Conservation (phyloP, 2,888 invertebrate species). For the Allygus modestus region DNA sequence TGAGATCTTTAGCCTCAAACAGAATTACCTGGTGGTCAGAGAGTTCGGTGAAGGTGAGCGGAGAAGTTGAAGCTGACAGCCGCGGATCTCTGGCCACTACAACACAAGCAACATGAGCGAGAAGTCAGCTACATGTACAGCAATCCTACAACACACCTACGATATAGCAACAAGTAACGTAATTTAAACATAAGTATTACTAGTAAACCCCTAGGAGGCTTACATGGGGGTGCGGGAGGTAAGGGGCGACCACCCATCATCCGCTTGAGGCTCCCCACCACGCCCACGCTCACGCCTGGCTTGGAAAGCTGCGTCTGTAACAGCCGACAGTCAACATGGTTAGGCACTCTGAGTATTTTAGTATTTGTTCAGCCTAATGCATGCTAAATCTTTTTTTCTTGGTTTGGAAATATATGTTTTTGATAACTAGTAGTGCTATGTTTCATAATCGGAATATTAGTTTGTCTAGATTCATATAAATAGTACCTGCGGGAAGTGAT, state of each 20-base stretch:
- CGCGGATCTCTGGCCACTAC: conserved; percentile 50
- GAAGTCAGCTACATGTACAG: conserved; percentile 20
- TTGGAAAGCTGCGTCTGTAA: conserved; percentile 50
- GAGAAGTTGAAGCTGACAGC: conserved; percentile 20
- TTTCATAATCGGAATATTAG: too few relatives aligned
- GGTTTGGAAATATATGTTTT: too few relatives aligned
- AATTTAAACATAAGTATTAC: too few relatives aligned
- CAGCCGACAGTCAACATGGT: neutral
- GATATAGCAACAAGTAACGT: neutral
- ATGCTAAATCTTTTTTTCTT: too few relatives aligned
- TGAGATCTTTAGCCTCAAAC: too few relatives aligned
- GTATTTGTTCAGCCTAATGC: too few relatives aligned
- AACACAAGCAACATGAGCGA: conserved; percentile 59
- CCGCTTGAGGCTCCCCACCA: conserved; percentile 68
- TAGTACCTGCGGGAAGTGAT: too few relatives aligned
- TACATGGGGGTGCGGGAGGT: conserved; percentile 66
- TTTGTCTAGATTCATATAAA: too few relatives aligned
- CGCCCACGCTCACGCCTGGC: conserved; percentile 61
- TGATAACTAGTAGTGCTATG: too few relatives aligned
- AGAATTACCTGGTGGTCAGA: conserved; percentile 62
- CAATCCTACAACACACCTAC: conserved; percentile 34
- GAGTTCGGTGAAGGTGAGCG: conserved; percentile 58
- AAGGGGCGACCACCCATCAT: conserved; percentile 68
- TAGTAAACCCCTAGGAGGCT: conserved; percentile 46
- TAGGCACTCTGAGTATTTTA: neutral